These are phyloP conservation scores for Drosophila infuscata DNA, from an alignment of 2,888 invertebrate species.

Conservation along the genomic window DNA sequence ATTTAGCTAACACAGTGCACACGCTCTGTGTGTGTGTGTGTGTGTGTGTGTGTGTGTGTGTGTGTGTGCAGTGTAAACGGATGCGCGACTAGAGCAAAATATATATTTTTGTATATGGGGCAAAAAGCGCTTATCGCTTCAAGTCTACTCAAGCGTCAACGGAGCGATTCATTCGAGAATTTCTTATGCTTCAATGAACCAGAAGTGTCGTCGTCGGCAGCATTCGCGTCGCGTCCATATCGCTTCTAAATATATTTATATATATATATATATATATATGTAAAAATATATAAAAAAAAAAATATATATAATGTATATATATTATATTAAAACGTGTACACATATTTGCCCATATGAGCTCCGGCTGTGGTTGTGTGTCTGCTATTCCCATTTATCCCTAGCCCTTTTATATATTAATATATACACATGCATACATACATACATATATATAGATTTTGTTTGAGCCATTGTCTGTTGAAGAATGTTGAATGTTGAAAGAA, in stretches of 20 bases:
- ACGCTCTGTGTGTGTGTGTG: too few relatives aligned
- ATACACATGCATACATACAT: neutral
- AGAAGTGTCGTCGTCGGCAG: slow-evolving; percentile 72
- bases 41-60: neutral
- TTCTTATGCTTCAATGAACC: slow-evolving; percentile 80
- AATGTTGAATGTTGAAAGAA: slow-evolving; percentile 59
- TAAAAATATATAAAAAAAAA: slow-evolving; percentile 25
- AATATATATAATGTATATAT: slow-evolving; percentile 27
- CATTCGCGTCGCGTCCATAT: slow-evolving; percentile 47
- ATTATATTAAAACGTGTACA: slow-evolving; percentile 12
- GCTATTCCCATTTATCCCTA: slow-evolving; percentile 44
- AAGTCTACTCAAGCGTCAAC: slow-evolving; percentile 80
- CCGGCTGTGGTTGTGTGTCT: slow-evolving; percentile 40
- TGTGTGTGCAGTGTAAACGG: slow-evolving; percentile 19
- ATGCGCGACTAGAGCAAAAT: slow-evolving; percentile 67
- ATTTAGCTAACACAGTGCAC: neutral
- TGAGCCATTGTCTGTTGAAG: slow-evolving; percentile 61
- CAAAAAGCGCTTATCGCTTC: slow-evolving; percentile 79
- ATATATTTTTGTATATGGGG: slow-evolving; percentile 74
- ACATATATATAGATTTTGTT: slow-evolving; percentile 10
- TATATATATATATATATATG: slow-evolving; percentile 20
- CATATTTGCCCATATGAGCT: slow-evolving; percentile 18
- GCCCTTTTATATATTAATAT: slow-evolving; percentile 5
- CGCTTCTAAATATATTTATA: slow-evolving; percentile 23
- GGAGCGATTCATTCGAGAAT: slow-evolving; percentile 80